Conservation (phyloP, 2,797 vertebrate species). For the Erithacus rubecula region DNA sequence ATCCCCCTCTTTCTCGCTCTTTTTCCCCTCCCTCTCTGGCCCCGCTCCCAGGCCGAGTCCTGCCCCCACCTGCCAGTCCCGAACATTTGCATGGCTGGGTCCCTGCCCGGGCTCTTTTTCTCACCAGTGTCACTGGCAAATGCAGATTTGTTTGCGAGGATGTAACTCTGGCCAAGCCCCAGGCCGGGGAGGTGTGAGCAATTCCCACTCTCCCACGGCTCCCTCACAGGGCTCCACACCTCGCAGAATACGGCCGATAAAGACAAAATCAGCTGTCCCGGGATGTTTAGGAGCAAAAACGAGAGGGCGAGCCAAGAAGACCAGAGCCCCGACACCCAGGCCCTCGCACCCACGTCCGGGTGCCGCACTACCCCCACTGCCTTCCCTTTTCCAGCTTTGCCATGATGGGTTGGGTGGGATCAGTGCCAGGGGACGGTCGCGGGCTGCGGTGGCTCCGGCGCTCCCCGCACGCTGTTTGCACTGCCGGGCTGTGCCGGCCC, state of each 20-base stretch:
- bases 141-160: constrained; percentile 14
- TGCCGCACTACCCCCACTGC: fast-evolving
- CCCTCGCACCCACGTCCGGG: not conserved
- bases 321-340: fast-evolving
- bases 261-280: not conserved
- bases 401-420: fast-evolving
- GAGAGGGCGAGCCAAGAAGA: fast-evolving
- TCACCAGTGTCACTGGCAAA: constrained; percentile 51
- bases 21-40: constrained; percentile 7
- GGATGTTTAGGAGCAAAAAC: not conserved
- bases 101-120: constrained; percentile 36
- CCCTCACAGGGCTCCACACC: not conserved
- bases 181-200: not conserved
- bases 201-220: constrained; percentile 32
- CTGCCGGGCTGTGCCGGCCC: not conserved
- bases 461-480: not conserved
- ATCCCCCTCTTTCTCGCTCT: not conserved
- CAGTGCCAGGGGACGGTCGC: fast-evolving
- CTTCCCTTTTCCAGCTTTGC: not conserved
- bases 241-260: not conserved
- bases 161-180: constrained; percentile 14
- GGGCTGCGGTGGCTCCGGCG: not conserved
- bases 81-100: constrained; percentile 46
- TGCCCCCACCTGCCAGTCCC: constrained; percentile 52
- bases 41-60: constrained; percentile 19